Evolutionary conservation across 2,888 invertebrate species (phyloP).

Genomic region (Chironomus riparius): DNA sequence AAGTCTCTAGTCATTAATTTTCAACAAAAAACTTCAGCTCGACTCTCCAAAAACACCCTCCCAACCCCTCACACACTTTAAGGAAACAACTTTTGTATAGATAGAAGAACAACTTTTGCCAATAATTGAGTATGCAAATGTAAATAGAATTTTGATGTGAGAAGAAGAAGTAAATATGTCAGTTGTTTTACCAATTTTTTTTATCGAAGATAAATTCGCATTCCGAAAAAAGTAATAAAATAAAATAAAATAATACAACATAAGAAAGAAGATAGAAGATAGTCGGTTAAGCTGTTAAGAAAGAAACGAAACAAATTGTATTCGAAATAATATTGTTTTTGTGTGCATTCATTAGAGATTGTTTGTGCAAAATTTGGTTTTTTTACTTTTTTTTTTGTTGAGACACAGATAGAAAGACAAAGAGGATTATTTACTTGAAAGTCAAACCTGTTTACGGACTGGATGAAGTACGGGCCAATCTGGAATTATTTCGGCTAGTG

Average conservation of each 20-base stretch:
- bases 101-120: too few species aligned
- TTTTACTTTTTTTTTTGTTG: conserved; percentile 8
- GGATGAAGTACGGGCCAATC: conserved; percentile 88
- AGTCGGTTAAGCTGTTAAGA: conserved; percentile 42
- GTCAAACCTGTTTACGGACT: conserved; percentile 50
- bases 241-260: conserved; percentile 31
- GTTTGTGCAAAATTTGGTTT: not conserved
- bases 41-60: too few species aligned
- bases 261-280: conserved; percentile 35
- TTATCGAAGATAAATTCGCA: too few species aligned
- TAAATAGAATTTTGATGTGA: too few species aligned
- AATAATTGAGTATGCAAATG: too few species aligned
- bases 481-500: conserved; percentile 89
- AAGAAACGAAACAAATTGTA: conserved; percentile 29
- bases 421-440: conserved; percentile 29
- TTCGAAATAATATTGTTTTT: not conserved
- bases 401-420: conserved; percentile 29
- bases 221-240: too few species aligned
- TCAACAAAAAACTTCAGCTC: too few species aligned
- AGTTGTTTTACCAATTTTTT: too few species aligned
- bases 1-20: too few species aligned
- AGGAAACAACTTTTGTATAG: too few species aligned
- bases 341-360: not conserved
- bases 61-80: too few species aligned
- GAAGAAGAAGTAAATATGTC: too few species aligned